Evolutionary conservation across 92 coral and sea anemone species (phyloP), one percentile per base, ranked within the genome.

Genomic region (Epizoanthus rinbou): DNA sequence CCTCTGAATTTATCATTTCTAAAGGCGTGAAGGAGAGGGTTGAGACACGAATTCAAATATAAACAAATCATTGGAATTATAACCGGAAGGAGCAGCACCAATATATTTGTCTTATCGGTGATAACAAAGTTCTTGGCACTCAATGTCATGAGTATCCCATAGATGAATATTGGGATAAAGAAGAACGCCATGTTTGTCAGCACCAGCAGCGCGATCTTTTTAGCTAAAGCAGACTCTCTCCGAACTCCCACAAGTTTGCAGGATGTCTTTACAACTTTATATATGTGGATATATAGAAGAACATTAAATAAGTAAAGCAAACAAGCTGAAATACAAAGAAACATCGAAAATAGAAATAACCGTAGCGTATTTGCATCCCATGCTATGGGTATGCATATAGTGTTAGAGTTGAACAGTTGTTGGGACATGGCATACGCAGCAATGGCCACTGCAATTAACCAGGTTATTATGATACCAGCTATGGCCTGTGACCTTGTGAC

Each of bases 131-230:
- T 33, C 18, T 78, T 21, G 28, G 60, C 21, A 4, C 82, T 69
- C 17, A 39, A 10, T 15, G 43, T 6, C 82, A 78, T 62, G 58
- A 78, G 22, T 6, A 60, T 21, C 5, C 82, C 57, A 52, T 78
- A 78, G 4, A 78, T 60, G 21, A 59, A 33, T 3, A 78, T 78
- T 0, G 82, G 82, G 7, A 62, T 17, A 3, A 78, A 41, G 23
- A 78, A 78, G 39, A 78, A 78, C 37, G 21, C 14, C 82, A 78
- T 78, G 69, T 78, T 78, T 35, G 82, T 78, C 22, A 78, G 18
- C 8, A 78, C 82, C 1, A 78, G 22, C 58, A 78, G 4, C 15
- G 82, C 82, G 16, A 78, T 78, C 14, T 43, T 41, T n/a, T 43
- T 41, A 21, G 82, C 82, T 10, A 78, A 68, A 5, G 18, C 3